Percentiles rank a stretch among this genome's conserved stretches.
These are phyloP conservation scores for Oceanodroma leucorhoa DNA, from an alignment of 2,797 vertebrate genomes.

Conservation along the genomic window DNA sequence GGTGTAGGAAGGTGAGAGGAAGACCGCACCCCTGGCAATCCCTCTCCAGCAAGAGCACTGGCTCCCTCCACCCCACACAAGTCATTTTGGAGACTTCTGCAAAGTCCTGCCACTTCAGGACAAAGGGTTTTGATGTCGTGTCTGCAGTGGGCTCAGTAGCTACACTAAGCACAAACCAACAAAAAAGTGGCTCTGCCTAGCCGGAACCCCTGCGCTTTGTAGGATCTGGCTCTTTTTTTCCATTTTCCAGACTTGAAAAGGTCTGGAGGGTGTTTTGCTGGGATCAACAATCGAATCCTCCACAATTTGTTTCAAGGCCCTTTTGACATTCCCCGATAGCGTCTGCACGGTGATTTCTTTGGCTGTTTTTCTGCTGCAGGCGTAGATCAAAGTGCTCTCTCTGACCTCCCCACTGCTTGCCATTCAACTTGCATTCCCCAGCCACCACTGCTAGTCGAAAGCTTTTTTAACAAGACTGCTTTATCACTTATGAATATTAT, in stretches of 20 bases:
- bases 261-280: neutral
- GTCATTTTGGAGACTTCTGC: neutral
- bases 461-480: neutral
- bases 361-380: neutral
- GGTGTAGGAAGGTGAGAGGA: neutral
- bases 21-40: neutral
- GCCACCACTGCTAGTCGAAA: neutral
- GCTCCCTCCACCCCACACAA: neutral
- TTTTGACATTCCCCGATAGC: neutral
- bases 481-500: neutral
- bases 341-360: neutral
- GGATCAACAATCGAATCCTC: neutral
- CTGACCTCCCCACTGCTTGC: neutral
- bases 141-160: neutral
- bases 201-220: neutral
- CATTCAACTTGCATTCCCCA: neutral
- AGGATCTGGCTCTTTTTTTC: neutral
- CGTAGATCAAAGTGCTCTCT: neutral
- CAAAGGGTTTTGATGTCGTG: rapidly evolving
- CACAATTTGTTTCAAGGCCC: neutral
- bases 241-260: neutral
- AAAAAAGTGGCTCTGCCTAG: neutral
- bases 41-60: rapidly evolving
- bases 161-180: neutral
- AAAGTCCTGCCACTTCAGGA: neutral